phyloP scores from a whole-genome alignment of 2,797 vertebrate genomes.

The Sphaeramia orbicularis region DNA sequence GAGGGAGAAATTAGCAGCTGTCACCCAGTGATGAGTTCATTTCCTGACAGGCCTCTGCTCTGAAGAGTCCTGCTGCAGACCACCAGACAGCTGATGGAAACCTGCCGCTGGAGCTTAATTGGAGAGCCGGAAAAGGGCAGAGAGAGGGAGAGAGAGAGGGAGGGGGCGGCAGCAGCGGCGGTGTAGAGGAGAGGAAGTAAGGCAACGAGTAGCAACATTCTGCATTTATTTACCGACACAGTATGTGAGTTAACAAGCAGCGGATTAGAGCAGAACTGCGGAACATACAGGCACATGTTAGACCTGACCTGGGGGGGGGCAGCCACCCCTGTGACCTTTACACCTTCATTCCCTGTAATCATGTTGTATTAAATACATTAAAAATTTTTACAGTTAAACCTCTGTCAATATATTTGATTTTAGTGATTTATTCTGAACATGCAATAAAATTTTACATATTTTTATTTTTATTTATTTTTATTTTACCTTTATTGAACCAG shows the following conservation, averaged over 20 bases:
- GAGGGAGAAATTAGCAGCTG: conserved; percentile 98
- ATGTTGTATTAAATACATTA: too few species aligned
- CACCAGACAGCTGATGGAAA: conserved; percentile 91
- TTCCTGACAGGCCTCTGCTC: conserved; percentile 97
- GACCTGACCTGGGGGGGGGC: too few species aligned
- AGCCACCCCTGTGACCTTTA: too few species aligned
- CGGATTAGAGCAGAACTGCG: too few species aligned
- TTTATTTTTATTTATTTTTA: too few species aligned
- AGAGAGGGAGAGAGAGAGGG: conserved; percentile 63
- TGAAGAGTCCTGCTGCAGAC: conserved; percentile 91
- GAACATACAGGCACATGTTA: too few species aligned
- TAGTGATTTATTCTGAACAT: too few species aligned
- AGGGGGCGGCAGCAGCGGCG: conserved; percentile 21
- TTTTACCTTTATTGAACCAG: too few species aligned
- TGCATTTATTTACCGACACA: background rate
- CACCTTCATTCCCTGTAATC: too few species aligned
- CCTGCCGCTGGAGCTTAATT: conserved; percentile 91
- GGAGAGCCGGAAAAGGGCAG: conserved; percentile 88
- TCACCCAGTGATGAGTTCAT: conserved; percentile 97
- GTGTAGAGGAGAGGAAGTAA: conserved; percentile 33
- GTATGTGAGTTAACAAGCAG: background rate
- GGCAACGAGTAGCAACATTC: conserved; percentile 9
- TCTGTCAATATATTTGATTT: too few species aligned
- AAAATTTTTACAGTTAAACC: too few species aligned
- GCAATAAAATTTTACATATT: too few species aligned